A percentile compares a stretch with the other conserved stretches of the same genome.
Evolutionary conservation across 2,888 invertebrate genomes (phyloP).

Genomic region (Ochropleura plecta): DNA sequence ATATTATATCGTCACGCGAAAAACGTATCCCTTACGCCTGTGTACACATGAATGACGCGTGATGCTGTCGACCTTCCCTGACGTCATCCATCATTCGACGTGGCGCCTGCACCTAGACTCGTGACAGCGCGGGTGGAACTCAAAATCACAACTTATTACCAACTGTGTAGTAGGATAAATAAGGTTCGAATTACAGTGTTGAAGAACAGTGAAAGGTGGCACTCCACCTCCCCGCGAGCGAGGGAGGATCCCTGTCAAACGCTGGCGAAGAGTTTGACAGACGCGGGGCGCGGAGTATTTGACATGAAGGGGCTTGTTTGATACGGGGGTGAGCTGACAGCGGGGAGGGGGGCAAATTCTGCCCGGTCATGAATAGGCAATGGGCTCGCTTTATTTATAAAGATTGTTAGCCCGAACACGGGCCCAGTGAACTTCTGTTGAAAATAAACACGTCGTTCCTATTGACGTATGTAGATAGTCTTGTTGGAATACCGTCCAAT

Average conservation of each 20-base stretch:
- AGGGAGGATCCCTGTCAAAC: slow-evolving; percentile 91
- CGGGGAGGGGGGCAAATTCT: slow-evolving; percentile 85
- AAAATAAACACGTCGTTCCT: slow-evolving; percentile 84
- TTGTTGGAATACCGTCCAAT: slow-evolving; percentile 50
- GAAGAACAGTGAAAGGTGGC: slow-evolving; percentile 78
- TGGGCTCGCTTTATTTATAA: slow-evolving; percentile 90
- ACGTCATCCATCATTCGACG: slow-evolving; percentile 90
- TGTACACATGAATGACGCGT: slow-evolving; percentile 91
- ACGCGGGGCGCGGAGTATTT: slow-evolving; percentile 91
- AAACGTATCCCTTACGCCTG: slow-evolving; percentile 91
- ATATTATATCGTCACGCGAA: slow-evolving; percentile 91
- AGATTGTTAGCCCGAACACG: slow-evolving; percentile 87
- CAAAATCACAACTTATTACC: slow-evolving; percentile 54
- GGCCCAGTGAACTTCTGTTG: slow-evolving; percentile 85
- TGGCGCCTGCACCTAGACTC: slow-evolving; percentile 90
- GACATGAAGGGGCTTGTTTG: slow-evolving; percentile 91
- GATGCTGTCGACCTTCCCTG: slow-evolving; percentile 90
- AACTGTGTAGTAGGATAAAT: slow-evolving; percentile 59
- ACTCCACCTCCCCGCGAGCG: slow-evolving; percentile 86
- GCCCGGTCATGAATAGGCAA: slow-evolving; percentile 91
- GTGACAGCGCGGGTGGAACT: slow-evolving; percentile 82
- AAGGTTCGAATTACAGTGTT: slow-evolving; percentile 65
- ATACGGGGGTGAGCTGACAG: slow-evolving; percentile 87
- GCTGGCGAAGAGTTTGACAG: slow-evolving; percentile 91
- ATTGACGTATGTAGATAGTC: slow-evolving; percentile 68